Base-by-base conservation (phyloP, 2,113 vertebrate species). In the Haplochromis vanheusdeni region DNA sequence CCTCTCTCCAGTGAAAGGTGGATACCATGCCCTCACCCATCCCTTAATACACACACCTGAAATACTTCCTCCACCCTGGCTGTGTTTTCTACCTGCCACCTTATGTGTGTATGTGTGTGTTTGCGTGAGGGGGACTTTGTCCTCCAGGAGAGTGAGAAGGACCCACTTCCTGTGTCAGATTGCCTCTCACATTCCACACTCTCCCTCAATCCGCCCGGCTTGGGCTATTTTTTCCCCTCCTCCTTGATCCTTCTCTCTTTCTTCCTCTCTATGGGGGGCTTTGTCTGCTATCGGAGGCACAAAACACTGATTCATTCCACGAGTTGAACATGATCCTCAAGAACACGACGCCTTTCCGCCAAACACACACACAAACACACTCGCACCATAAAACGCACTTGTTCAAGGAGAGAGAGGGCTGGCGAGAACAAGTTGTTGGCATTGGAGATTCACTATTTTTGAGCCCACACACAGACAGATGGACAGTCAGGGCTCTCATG, bases 271-370 rank as follows among this genome's bases (percentile, higher is more conserved):
- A 95, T 96, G 89, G 93, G 93, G 90, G 91, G 91, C 96, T 96
- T 96, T 96, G 96, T 96, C 93, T 81, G 90, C 92, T 52, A 87
- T 89, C 33, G 14, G 89, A 89, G 86, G 91, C 91, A 96, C 95
- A 96, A 95, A 95, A 96, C 95, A 94, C 93, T 88, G 95, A 96
- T 97, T 96, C 96, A 96, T 95, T 87, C 87, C 89, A 85, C 47
- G 55, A 91, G 90, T 89, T 92, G 86, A 95, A 95, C 92, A 94
- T 89, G 94, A 96, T 95, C 92, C 87, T 88, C 86, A 51, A 87
- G 88, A 94, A 94, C 92, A 90, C 87, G 47, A 73, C 60, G 58
- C 86, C 84, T 89, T 90, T 79, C 84, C 47, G 14, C 62, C 86
- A 7, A 86, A 56, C 33, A 83, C 87, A 89, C 70, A 89, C 60